Evolutionary conservation across 2,113 vertebrate genomes (phyloP).

Genomic region (Amphilophus citrinellus): DNA sequence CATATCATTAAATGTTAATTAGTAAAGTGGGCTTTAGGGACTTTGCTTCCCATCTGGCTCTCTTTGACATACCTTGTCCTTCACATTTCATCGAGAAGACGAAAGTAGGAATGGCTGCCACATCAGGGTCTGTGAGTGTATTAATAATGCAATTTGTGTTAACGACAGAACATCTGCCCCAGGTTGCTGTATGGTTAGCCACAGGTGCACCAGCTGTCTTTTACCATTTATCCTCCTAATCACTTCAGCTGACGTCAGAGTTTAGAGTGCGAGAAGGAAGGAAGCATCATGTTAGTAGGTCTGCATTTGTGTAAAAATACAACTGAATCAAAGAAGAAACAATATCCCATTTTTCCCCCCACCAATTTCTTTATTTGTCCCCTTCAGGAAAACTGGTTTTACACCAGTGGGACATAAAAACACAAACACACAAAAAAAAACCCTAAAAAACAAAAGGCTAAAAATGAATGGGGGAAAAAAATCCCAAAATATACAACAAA

Average conservation of each 20-base stretch:
- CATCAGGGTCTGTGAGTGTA: neutral
- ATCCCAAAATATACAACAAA: neutral
- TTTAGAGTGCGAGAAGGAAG: neutral
- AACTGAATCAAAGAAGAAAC: neutral
- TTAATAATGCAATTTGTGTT: slow-evolving; percentile 45
- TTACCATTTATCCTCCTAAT: slow-evolving; percentile 33
- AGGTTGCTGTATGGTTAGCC: slow-evolving; percentile 4
- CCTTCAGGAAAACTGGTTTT: neutral
- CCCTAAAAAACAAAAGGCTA: no score
- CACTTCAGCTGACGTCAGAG: neutral
- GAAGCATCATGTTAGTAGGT: neutral
- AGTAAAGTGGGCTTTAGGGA: slow-evolving; percentile 60
- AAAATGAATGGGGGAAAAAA: no score
- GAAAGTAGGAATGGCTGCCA: slow-evolving; percentile 16
- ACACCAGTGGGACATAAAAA: neutral
- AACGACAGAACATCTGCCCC: slow-evolving; percentile 39
- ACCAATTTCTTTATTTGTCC: neutral
- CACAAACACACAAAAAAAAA: neutral
- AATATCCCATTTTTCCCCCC: neutral
- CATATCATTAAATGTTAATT: slow-evolving; percentile 69
- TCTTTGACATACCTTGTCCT: slow-evolving; percentile 51
- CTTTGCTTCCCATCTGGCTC: slow-evolving; percentile 50
- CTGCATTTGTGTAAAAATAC: no score
- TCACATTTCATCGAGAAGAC: slow-evolving; percentile 36
- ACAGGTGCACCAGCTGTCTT: slow-evolving; percentile 17